A percentile compares a stretch with the other conserved stretches of the same genome.
These are phyloP conservation scores for Odocoileus hemionus DNA, from an alignment of 2,113 vertebrate genomes.

Conservation along the genomic window DNA sequence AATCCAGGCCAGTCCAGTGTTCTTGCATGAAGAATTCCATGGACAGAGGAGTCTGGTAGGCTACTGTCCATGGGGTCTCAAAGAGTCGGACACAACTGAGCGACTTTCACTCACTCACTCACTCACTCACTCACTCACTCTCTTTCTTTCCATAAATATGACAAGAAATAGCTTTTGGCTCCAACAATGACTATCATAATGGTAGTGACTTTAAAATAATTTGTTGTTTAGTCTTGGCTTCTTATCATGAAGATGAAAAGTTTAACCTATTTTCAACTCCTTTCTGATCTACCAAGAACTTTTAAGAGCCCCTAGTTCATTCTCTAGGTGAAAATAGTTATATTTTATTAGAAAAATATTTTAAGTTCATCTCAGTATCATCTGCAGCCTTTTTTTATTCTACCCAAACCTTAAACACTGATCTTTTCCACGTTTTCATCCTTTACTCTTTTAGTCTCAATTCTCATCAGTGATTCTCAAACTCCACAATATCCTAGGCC, in stretches of 20 bases:
- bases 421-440: not conserved
- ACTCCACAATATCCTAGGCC: not conserved
- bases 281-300: not conserved
- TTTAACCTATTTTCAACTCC: not conserved
- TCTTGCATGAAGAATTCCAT: not conserved
- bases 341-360: slow-evolving; percentile 9
- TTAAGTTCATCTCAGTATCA: not conserved
- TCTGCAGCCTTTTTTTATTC: not conserved
- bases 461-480: not conserved
- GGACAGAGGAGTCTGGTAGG: not conserved
- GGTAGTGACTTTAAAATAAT: not conserved
- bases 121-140: not conserved
- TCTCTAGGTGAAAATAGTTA: not conserved
- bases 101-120: not conserved
- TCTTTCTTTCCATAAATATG: not conserved
- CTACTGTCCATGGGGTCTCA: not conserved
- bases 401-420: not conserved
- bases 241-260: not conserved
- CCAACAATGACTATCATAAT: not conserved
- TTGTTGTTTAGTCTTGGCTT: not conserved
- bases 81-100: not conserved
- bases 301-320: not conserved
- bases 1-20: not conserved
- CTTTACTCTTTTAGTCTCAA: not conserved
- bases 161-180: not conserved